A percentile compares a stretch with the other conserved stretches of the same genome.
Conservation (phyloP, 2,888 invertebrate species). For the Limenitis arthemis region DNA sequence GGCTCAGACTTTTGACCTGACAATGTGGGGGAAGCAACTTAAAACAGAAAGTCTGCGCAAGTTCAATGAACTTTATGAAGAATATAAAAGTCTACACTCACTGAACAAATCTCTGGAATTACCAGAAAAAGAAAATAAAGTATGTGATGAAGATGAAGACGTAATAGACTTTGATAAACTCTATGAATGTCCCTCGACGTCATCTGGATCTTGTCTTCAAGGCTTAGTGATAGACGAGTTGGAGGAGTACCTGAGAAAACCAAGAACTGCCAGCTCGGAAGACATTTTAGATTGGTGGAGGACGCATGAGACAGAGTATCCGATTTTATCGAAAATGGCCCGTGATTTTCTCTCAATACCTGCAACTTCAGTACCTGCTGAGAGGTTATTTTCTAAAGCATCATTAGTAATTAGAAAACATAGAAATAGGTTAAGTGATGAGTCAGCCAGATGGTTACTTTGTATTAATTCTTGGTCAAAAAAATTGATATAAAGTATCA, state of each 20-base stretch:
- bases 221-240: constrained; percentile 21
- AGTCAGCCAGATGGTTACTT: too few species aligned
- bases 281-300: constrained; percentile 23
- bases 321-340: constrained; percentile 23
- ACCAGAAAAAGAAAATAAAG: constrained; percentile 20
- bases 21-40: too few species aligned
- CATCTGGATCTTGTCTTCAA: constrained; percentile 18
- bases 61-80: too few species aligned
- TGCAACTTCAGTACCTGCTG: constrained; percentile 21
- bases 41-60: too few species aligned
- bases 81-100: too few species aligned
- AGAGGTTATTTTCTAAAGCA: constrained; percentile 21
- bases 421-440: constrained; percentile 20
- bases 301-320: constrained; percentile 24
- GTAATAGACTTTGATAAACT: constrained; percentile 26
- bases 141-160: constrained; percentile 16
- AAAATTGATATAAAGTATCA: too few species aligned
- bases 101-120: constrained; percentile 16
- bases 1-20: too few species aligned
- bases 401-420: too few species aligned
- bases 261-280: constrained; percentile 8
- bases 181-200: constrained; percentile 22
- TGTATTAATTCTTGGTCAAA: too few species aligned
- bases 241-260: constrained; percentile 14
- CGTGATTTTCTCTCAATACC: constrained; percentile 25